phyloP scores from a whole-genome alignment of 2,888 invertebrate species.

The Ariolimax columbianus region DNA sequence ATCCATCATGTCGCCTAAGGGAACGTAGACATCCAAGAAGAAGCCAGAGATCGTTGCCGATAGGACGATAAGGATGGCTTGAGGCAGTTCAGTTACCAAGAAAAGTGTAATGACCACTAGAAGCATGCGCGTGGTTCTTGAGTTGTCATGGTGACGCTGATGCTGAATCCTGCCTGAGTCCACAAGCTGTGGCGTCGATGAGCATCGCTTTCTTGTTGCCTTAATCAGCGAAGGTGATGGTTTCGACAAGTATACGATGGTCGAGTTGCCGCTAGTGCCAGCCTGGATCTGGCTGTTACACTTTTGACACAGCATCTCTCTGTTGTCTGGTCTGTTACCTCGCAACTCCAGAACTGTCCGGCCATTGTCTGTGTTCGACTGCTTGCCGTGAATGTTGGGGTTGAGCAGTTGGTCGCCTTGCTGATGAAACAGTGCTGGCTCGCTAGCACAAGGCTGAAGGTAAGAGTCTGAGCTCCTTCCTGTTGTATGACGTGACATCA shows the following conservation, averaged over 20 bases:
- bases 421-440: not conserved
- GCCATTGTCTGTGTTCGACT: not conserved
- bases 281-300: not conserved
- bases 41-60: constrained; percentile 86
- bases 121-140: constrained; percentile 92
- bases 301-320: constrained; percentile 9
- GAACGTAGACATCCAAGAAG: constrained; percentile 82
- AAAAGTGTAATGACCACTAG: constrained; percentile 90
- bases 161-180: not conserved
- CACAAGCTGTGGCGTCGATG: not conserved
- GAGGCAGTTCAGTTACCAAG: constrained; percentile 92
- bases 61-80: constrained; percentile 85
- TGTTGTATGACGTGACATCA: constrained; percentile 47
- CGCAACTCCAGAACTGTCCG: not conserved
- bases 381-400: not conserved
- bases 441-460: not conserved
- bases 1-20: constrained; percentile 88
- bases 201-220: not conserved
- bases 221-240: not conserved
- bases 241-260: not conserved
- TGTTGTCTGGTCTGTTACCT: not conserved
- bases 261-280: not conserved
- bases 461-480: constrained; percentile 50
- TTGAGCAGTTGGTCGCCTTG: not conserved
- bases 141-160: constrained; percentile 59